Evolutionary conservation across 2,113 vertebrate genomes (phyloP), one percentile per base, ranked within the genome.

Genomic region (Addax nasomaculatus): DNA sequence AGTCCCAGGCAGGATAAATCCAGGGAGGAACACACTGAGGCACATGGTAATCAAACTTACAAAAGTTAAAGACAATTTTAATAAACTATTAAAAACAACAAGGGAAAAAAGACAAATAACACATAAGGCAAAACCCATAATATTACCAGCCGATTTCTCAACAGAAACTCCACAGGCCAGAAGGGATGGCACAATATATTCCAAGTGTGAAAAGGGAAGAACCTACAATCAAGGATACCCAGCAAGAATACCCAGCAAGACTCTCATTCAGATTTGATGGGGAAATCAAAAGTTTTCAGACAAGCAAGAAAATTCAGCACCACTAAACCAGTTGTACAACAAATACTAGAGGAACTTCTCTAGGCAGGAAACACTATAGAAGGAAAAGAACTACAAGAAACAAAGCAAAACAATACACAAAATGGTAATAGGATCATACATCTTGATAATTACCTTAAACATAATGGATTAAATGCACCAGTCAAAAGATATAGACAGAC

Each of bases 1-100:
- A 70, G 67, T 39, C n/a, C 67, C 19, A 70, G n/a, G 67, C 10
- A 70, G 67, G n/a, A 36, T 39, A 70, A 70, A 70, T 39, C 67
- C 67, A 70, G 5, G 10, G n/a, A 39, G n/a, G n/a, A 70, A 39
- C 19, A 70, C 10, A 70, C 19, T 0, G 2, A 70, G 10, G 10
- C 19, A 39, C n/a, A 13, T 70, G 67, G 5, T 23, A 70, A 70
- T 70, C 19, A 70, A 70, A 6, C 21, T 39, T 70, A 39, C 1
- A 70, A 39, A 12, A 70, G 10, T 70, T 70, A 23, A 39, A 70
- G n/a, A 39, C 19, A 39, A 70, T 36, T 67, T 67, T 23, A 70
- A 70, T 23, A 70, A 23, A 23, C 21, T 70, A 70, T 70, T 70
- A 70, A 70, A 70, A 70, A 70, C n/a, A 70, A 23, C n/a, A 70